Percentiles rank a stretch among this genome's conserved stretches.
These are phyloP conservation scores for Drosophila borborema DNA, from an alignment of 2,888 invertebrate genomes.

Conservation along the genomic window DNA sequence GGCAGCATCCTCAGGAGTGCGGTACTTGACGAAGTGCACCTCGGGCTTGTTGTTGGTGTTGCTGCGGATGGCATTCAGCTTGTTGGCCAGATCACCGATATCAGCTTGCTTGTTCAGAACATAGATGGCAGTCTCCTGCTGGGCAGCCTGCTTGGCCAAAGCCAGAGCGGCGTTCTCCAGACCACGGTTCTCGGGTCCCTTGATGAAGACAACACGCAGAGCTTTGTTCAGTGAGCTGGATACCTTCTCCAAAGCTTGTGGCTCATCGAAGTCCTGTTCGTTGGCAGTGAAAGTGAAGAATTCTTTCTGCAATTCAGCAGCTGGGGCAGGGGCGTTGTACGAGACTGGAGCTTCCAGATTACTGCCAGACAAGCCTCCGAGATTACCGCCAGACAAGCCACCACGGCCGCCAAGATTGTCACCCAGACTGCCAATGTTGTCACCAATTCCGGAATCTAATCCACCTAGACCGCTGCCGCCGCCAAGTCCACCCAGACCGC, in stretches of 20 bases:
- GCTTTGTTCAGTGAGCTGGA: slow-evolving; percentile 63
- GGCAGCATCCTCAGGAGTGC: slow-evolving; percentile 79
- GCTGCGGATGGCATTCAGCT: slow-evolving; percentile 63
- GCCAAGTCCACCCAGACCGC: slow-evolving; percentile 10
- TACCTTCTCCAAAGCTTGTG: slow-evolving; percentile 54
- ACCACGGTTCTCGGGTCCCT: slow-evolving; percentile 78
- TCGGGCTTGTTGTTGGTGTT: slow-evolving; percentile 76
- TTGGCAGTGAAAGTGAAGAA: slow-evolving; percentile 77
- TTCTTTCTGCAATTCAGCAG: slow-evolving; percentile 70
- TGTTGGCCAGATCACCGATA: slow-evolving; percentile 67
- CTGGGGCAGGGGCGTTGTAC: slow-evolving; percentile 61
- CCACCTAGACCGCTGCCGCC: slow-evolving; percentile 10
- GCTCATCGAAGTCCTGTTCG: slow-evolving; percentile 75
- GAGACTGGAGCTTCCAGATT: slow-evolving; percentile 47
- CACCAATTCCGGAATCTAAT: background rate
- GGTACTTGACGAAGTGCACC: slow-evolving; percentile 83
- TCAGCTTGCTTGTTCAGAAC: slow-evolving; percentile 82
- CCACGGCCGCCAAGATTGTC: slow-evolving; percentile 15
- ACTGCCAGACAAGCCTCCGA: slow-evolving; percentile 28
- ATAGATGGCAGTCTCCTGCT: slow-evolving; percentile 83
- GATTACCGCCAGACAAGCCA: slow-evolving; percentile 18
- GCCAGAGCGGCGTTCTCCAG: slow-evolving; percentile 76
- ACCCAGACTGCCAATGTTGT: slow-evolving; percentile 1
- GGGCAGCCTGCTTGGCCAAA: slow-evolving; percentile 72
- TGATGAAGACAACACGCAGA: slow-evolving; percentile 80